phyloP scores from a whole-genome alignment of 2,113 vertebrate species.

The Mirza zaza region DNA sequence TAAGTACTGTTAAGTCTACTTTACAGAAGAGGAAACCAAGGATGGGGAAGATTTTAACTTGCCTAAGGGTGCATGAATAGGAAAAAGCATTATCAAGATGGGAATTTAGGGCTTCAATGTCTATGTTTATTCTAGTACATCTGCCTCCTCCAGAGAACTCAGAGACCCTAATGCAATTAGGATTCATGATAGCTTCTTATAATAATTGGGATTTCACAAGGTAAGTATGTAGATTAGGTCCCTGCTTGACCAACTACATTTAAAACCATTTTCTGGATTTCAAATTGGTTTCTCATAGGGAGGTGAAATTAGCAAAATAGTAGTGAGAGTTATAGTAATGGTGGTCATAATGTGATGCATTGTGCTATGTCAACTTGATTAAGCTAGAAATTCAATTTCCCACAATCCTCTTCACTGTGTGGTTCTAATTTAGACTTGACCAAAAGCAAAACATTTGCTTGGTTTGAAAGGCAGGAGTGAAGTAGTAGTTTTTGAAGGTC shows the following conservation, averaged over 20 bases:
- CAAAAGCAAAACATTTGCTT: not conserved
- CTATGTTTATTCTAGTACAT: not conserved
- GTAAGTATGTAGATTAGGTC: not conserved
- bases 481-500: not conserved
- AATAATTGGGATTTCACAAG: not conserved
- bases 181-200: not conserved
- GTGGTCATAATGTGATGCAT: not conserved
- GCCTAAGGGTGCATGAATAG: not conserved
- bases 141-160: not conserved
- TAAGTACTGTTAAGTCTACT: not conserved
- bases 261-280: not conserved
- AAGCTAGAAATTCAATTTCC: not conserved
- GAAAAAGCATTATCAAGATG: not conserved
- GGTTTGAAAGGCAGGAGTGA: not conserved
- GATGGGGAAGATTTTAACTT: not conserved
- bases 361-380: not conserved
- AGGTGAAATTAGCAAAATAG: not conserved
- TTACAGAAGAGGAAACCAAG: not conserved
- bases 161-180: not conserved
- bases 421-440: not conserved
- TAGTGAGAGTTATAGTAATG: not conserved
- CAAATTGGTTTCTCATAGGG: not conserved
- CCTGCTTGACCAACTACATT: not conserved
- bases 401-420: not conserved
- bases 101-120: not conserved